Evolutionary conservation across 2,797 vertebrate genomes (phyloP), one percentile per base, ranked within the genome.

Genomic region (Pangasius krempfi): DNA sequence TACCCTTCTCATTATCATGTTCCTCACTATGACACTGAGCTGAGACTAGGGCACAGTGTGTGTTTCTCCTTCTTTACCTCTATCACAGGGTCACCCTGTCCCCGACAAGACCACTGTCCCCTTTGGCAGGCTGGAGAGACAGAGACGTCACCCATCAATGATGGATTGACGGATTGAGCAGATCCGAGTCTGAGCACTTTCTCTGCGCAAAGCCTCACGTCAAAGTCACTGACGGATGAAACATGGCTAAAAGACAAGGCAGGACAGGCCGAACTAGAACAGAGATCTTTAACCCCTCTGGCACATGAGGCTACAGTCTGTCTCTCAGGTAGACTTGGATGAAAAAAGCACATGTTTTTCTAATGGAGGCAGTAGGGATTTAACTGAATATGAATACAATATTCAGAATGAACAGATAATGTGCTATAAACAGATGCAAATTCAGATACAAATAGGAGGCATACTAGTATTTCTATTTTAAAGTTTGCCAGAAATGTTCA

Each of bases 161-260:
- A 89, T 89, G 90, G 87, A 52, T 87, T 95, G 95, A 96, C 91
- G 91, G 93, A 95, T 94, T 91, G 88, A 91, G 40, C 58, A 52
- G 44, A 76, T 33, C 37, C 37, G 25, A 86, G 66, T 37, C 58
- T 8, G 66, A 93, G 60, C 93, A 96, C 95, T 96, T 96, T 96
- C 95, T 91, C 95, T 93, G 90, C 82, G 73, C 93, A 91, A 89
- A 85, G 91, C 88, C 60, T 86, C 82, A 88, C 88, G 92, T 95
- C 93, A 92, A 83, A 66, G 4, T 25, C 9, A 72, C 37, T 96
- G 95, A 96, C 94, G 84, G 92, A 96, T 95, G 93, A 70, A 94
- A 89, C 92, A 91, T 92, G 88, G 92, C 91, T 88, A 92, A 92
- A 91, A 40, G 90, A 93, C 92, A 92, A 92, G 90, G 90, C 89